Evolutionary conservation across 2,797 vertebrate species (phyloP), one percentile per base, ranked within the genome.

Genomic region (Myiotriccus ornatus): DNA sequence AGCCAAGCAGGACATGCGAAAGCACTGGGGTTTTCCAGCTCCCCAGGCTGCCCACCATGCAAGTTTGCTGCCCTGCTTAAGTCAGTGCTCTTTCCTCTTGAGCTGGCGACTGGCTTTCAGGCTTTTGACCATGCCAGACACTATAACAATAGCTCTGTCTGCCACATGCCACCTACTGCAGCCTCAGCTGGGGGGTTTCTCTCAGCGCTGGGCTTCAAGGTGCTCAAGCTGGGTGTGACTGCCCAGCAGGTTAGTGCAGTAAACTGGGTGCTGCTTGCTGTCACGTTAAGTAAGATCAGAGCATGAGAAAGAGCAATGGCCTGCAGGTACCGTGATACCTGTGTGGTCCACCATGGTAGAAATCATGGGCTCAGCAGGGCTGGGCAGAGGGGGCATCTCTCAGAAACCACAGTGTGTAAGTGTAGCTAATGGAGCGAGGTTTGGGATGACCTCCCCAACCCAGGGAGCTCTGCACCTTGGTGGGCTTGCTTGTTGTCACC

Each of bases 1-100:
- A 94, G 27, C 55, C 1, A 1, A 1, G 2, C 15, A 49, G 35
- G 44, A 50, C 3, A 0, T 60, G 46, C 0, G 0, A 21, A 25
- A 64, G 69, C 53, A 50, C 41, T 4, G 0, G 21, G 9, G 8
- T 9, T 49, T 81, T 89, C 23, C 52, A 47, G 25, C 27, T 74
- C 32, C 55, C 25, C 3, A 8, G 43, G 65, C 49, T 74, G 74
- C 47, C 30, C 10, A 10, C 69, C 43, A 2, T 35, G 56, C 24
- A 46, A 32, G 44, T 41, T 65, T 68, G 24, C 35, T 65, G 34
- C 43, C 24, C 43, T 74, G 53, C 53, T 89, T 25, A 25, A 14
- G 22, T 87, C 52, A 23, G 25, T 43, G 7, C 43, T 65, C 43
- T 81, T 57, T 41, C n/a, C 0, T 1, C 28, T 43, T 50, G 35